Conservation (phyloP, 2,113 vertebrate genomes). For the Upupa epops region DNA sequence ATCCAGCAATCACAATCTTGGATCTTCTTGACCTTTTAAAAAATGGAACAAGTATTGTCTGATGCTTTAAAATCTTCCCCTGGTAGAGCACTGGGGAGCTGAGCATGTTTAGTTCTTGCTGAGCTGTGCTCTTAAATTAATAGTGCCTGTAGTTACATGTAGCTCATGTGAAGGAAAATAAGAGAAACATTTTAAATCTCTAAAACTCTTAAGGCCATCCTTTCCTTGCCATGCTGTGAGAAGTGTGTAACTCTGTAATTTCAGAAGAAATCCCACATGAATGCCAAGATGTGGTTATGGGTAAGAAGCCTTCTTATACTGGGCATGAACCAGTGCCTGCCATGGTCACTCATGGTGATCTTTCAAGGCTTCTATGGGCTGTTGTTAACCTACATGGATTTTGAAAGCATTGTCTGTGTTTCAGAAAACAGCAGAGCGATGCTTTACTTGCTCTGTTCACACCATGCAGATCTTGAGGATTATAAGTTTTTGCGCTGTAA, state of each 20-base stretch:
- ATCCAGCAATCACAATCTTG: background rate
- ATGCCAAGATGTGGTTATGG: background rate
- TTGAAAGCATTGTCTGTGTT: background rate
- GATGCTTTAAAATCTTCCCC: background rate
- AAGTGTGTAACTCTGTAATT: background rate
- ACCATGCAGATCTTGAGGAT: background rate
- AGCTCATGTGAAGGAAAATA: background rate
- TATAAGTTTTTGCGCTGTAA: background rate
- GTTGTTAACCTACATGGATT: background rate
- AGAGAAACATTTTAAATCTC: conserved; percentile 43
- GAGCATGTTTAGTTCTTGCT: background rate
- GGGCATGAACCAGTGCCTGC: background rate
- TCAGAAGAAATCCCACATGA: background rate
- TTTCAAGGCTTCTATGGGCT: background rate
- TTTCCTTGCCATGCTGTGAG: background rate
- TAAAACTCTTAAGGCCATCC: conserved; percentile 28
- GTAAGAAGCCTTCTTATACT: background rate
- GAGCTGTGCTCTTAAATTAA: conserved; percentile 41
- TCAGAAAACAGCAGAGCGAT: background rate
- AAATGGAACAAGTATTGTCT: conserved; percentile 32
- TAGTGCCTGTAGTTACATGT: conserved; percentile 39
- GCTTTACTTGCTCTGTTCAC: background rate
- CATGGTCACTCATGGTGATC: background rate
- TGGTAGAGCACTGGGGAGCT: background rate
- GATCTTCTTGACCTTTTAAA: conserved; percentile 50